phyloP scores from a whole-genome alignment of 2,113 vertebrate species.

The Phycodurus eques region DNA sequence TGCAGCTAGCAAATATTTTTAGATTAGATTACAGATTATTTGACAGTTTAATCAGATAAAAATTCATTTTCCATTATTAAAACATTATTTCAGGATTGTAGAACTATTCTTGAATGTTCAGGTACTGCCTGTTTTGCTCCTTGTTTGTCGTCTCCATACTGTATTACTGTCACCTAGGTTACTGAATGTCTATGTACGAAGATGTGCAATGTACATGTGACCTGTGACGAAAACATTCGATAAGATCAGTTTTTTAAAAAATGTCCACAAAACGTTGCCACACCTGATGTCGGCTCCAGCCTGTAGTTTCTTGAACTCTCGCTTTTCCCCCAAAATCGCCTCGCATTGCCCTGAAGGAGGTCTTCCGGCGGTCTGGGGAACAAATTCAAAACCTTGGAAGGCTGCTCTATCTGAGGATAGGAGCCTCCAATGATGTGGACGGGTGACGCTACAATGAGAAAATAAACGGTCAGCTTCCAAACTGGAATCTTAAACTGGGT shows the following conservation, averaged over 20 bases:
- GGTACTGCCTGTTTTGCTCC: no score
- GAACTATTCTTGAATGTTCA: no score
- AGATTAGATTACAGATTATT: no score
- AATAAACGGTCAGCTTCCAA: neutral
- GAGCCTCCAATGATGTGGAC: constrained; percentile 64
- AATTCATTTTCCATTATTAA: neutral
- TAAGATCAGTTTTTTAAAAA: neutral
- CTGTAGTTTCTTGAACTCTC: constrained; percentile 22
- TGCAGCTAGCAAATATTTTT: no score
- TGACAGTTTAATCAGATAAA: no score
- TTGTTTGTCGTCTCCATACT: no score
- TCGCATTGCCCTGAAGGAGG: constrained; percentile 50
- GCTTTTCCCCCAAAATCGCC: constrained; percentile 24
- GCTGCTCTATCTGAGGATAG: constrained; percentile 61
- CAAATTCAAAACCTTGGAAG: constrained; percentile 64
- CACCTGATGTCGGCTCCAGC: constrained; percentile 56
- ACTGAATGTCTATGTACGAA: no score
- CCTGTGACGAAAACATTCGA: no score
- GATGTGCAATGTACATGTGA: no score
- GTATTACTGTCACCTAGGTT: no score
- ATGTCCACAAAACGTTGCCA: neutral
- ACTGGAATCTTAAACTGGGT: neutral
- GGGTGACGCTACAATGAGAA: constrained; percentile 69
- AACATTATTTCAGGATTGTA: no score
- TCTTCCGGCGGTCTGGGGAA: constrained; percentile 57